Conservation (phyloP, 2,113 vertebrate species). For the Coturnix japonica region DNA sequence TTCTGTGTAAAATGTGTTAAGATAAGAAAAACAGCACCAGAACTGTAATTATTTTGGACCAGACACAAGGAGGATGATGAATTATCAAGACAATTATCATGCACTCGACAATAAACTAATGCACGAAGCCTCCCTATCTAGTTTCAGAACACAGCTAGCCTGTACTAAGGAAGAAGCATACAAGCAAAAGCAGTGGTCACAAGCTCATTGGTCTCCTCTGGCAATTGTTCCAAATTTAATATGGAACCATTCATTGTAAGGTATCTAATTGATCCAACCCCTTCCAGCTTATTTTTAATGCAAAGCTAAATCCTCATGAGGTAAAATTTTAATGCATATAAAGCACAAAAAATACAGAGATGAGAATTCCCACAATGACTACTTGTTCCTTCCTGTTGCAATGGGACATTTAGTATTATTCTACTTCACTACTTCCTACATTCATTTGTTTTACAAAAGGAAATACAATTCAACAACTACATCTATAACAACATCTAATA, state of each 20-base stretch:
- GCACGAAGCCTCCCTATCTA: background rate
- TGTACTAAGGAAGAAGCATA: background rate
- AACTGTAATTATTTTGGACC: background rate
- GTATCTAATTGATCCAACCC: background rate
- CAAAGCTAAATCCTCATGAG: background rate
- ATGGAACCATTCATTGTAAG: background rate
- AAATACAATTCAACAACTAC: background rate
- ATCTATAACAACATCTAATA: background rate
- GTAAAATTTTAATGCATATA: background rate
- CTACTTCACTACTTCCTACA: background rate
- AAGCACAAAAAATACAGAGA: background rate
- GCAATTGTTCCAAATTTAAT: background rate
- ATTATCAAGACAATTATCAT: background rate
- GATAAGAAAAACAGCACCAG: background rate
- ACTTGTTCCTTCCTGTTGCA: background rate
- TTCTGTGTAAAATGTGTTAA: background rate
- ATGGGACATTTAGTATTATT: background rate
- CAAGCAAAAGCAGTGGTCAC: background rate
- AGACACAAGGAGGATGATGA: fast-evolving
- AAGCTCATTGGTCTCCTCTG: background rate
- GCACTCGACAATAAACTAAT: background rate
- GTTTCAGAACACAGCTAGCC: background rate
- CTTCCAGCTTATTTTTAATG: background rate
- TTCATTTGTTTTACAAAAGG: background rate
- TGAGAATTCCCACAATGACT: background rate